A percentile compares a stretch with the other conserved stretches of the same genome.
These are phyloP conservation scores for Tokudaia muenninki DNA, from an alignment of 2,797 vertebrate species.

Conservation along the genomic window DNA sequence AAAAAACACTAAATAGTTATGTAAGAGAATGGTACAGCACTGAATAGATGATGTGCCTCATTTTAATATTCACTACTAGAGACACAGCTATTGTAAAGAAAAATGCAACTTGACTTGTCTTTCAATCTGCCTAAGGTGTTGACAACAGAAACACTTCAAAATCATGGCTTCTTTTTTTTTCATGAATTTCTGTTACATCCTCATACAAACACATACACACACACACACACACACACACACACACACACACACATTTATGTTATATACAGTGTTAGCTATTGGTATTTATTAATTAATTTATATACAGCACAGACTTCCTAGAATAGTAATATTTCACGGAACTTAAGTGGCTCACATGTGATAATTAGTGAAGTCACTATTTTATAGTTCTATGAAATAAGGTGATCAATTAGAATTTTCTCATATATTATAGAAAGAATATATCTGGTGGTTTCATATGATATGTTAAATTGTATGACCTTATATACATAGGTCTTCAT, in stretches of 20 bases:
- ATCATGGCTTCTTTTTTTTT: neutral
- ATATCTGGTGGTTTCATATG: neutral
- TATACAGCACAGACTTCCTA: neutral
- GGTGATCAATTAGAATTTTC: constrained; percentile 22
- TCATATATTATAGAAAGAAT: neutral
- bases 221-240: neutral
- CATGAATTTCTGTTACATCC: neutral
- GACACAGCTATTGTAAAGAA: neutral
- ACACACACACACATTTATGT: neutral
- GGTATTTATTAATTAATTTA: neutral
- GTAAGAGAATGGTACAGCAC: neutral
- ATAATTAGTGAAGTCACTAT: neutral
- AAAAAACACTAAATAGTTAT: constrained; percentile 45
- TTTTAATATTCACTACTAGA: neutral
- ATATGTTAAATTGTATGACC: constrained; percentile 13
- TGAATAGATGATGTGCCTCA: neutral
- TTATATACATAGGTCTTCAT: neutral
- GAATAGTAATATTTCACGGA: neutral
- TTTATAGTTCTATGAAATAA: constrained; percentile 62
- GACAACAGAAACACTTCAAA: neutral
- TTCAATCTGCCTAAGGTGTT: neutral
- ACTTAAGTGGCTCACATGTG: neutral
- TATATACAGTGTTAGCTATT: neutral
- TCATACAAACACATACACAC: neutral
- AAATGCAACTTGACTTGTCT: neutral